Percentiles rank a stretch among this genome's conserved stretches.
Conservation (phyloP, 2,888 invertebrate species). For the Vandiemenella viatica region DNA sequence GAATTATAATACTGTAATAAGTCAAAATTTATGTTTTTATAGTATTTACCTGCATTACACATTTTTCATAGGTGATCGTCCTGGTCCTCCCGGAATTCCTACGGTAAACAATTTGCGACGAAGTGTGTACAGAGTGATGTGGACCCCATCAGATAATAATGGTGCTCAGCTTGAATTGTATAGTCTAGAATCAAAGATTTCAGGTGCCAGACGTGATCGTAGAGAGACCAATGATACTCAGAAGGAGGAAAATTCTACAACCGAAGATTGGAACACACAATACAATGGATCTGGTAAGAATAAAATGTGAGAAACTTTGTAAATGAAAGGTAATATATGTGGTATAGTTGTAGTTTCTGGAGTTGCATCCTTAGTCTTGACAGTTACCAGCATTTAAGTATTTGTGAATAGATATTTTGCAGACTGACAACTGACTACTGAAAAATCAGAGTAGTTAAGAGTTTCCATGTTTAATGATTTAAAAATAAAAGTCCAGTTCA, state of each 20-base stretch:
- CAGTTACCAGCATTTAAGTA: no score
- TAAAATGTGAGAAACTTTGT: not conserved
- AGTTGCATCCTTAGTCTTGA: no score
- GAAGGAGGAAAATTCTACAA: slow-evolving; percentile 15
- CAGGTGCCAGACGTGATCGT: slow-evolving; percentile 19
- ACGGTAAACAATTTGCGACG: slow-evolving; percentile 55
- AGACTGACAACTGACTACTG: no score
- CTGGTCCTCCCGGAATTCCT: slow-evolving; percentile 62
- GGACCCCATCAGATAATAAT: slow-evolving; percentile 63
- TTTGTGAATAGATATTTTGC: no score
- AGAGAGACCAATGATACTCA: slow-evolving; percentile 23
- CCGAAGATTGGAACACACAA: slow-evolving; percentile 39
- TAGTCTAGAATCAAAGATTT: slow-evolving; percentile 48
- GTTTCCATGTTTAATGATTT: no score
- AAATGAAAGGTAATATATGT: no score
- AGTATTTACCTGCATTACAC: no score
- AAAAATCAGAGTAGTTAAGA: no score
- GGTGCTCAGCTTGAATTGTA: slow-evolving; percentile 62
- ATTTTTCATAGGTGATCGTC: slow-evolving; percentile 48
- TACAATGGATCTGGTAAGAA: slow-evolving; percentile 67
- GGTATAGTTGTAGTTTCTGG: no score
- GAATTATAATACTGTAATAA: no score
- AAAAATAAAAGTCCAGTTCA: no score
- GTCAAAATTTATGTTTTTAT: no score
- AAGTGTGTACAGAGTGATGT: slow-evolving; percentile 61